Evolutionary conservation across 2,113 vertebrate genomes (phyloP).

Genomic region (Tilapia sparmanii): DNA sequence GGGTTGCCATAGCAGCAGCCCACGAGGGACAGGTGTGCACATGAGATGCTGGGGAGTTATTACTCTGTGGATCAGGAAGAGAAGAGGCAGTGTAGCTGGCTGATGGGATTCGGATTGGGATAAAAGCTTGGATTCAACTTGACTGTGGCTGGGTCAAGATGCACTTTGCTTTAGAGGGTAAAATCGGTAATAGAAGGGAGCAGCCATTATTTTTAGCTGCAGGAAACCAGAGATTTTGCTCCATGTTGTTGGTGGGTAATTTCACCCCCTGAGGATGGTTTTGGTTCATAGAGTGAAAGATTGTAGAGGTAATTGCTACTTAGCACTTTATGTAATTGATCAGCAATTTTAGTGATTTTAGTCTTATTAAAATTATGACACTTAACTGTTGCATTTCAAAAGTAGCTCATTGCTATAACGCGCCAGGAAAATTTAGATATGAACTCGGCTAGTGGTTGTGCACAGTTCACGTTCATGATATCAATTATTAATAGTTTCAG

Average conservation of each 20-base stretch:
- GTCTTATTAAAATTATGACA: neutral
- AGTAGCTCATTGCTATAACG: neutral
- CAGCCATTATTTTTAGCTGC: neutral
- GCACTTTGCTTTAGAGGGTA: neutral
- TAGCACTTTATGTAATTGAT: neutral
- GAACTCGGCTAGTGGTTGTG: neutral
- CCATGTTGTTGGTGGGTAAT: neutral
- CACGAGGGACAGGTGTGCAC: conserved; percentile 55
- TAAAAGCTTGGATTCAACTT: neutral
- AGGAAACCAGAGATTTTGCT: neutral
- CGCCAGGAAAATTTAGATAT: neutral
- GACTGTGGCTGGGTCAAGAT: neutral
- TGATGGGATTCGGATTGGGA: neutral
- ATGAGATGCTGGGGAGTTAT: conserved; percentile 41
- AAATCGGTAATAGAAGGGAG: neutral
- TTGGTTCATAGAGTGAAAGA: neutral
- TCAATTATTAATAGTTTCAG: neutral
- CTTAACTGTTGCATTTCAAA: neutral
- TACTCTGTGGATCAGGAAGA: conserved; percentile 9
- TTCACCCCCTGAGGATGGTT: neutral
- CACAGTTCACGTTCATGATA: neutral
- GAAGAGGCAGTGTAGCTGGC: neutral
- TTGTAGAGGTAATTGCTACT: neutral
- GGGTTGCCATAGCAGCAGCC: conserved; percentile 63
- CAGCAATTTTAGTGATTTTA: neutral